These are phyloP conservation scores for Steatornis caripensis DNA, from an alignment of 2,113 vertebrate species.

Conservation along the genomic window DNA sequence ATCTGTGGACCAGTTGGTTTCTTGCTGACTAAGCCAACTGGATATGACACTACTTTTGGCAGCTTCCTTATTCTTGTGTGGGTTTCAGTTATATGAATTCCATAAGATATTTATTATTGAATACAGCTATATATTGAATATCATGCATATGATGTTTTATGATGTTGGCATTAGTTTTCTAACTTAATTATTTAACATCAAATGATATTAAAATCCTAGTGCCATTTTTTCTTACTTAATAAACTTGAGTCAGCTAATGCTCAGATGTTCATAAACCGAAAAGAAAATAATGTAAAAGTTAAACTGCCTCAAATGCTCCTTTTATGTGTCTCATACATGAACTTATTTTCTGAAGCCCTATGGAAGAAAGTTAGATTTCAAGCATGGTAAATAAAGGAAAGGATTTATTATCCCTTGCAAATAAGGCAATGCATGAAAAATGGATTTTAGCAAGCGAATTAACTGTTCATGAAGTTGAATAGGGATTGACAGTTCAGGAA, in stretches of 20 bases:
- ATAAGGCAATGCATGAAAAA: background rate
- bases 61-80: slow-evolving; percentile 24
- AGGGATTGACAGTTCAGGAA: background rate
- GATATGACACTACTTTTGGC: slow-evolving; percentile 13
- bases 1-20: slow-evolving; percentile 54
- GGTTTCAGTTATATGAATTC: slow-evolving; percentile 2
- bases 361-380: slow-evolving; percentile 9
- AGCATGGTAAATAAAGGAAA: background rate
- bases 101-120: slow-evolving; percentile 20
- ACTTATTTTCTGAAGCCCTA: background rate
- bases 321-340: background rate
- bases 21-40: slow-evolving; percentile 39
- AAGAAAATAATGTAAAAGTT: background rate
- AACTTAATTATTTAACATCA: slow-evolving; percentile 25
- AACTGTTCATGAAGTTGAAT: background rate
- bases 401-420: background rate
- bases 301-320: background rate
- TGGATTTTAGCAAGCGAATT: background rate
- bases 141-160: background rate
- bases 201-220: background rate
- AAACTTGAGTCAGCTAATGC: background rate
- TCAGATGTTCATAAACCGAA: background rate
- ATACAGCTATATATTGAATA: background rate
- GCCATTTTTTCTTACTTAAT: background rate
- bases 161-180: background rate